phyloP scores from a whole-genome alignment of 2,797 vertebrate genomes.

The Alectoris magna region DNA sequence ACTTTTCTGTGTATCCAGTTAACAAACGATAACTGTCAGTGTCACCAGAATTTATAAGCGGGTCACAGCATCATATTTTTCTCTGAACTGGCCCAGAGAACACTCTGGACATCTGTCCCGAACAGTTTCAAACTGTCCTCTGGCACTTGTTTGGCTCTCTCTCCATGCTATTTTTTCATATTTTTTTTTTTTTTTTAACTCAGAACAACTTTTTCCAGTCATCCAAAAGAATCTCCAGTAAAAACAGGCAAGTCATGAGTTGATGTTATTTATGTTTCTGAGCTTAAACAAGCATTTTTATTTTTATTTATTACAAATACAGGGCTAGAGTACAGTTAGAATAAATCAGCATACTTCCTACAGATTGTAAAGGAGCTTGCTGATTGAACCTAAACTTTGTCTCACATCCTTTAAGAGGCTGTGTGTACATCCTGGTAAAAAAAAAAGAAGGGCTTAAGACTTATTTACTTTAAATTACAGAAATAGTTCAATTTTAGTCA shows the following conservation, averaged over 20 bases:
- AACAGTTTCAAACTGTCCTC: constrained; percentile 46
- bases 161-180: constrained; percentile 29
- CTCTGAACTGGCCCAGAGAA: constrained; percentile 12
- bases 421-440: neutral
- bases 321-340: neutral
- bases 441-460: neutral
- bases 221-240: constrained; percentile 58
- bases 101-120: constrained; percentile 17
- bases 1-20: neutral
- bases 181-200: constrained; percentile 57
- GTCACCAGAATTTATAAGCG: neutral
- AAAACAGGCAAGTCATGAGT: constrained; percentile 63
- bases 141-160: constrained; percentile 51
- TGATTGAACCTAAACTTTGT: neutral
- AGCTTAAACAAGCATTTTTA: constrained; percentile 60
- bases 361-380: constrained; percentile 20
- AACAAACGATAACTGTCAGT: neutral
- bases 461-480: constrained; percentile 14
- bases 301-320: constrained; percentile 27
- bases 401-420: neutral
- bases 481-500: constrained; percentile 8
- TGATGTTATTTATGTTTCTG: constrained; percentile 56
- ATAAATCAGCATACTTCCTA: constrained; percentile 20
- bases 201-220: constrained; percentile 66
- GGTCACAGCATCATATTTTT: neutral